phyloP scores from a whole-genome alignment of 2,113 vertebrate species.

The Periophthalmodon schlosseri region DNA sequence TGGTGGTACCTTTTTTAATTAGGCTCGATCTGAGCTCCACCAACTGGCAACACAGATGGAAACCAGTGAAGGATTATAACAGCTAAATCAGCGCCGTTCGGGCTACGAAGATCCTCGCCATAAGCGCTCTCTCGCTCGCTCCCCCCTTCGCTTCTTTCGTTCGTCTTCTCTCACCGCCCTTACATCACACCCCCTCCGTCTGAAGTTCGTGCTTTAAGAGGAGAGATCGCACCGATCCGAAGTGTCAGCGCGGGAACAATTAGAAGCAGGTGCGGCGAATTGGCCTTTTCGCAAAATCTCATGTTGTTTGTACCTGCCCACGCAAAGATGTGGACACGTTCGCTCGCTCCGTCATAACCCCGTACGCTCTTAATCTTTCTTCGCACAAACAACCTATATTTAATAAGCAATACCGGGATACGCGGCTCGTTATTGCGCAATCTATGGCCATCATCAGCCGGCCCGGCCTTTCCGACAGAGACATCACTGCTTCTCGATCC shows the following conservation, averaged over 20 bases:
- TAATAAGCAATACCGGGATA: conserved; percentile 13
- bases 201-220: conserved; percentile 50
- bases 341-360: conserved; percentile 20
- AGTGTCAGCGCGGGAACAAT: conserved; percentile 63
- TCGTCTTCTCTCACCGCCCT: conserved; percentile 36
- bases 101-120: conserved; percentile 43
- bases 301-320: conserved; percentile 48
- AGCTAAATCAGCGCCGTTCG: conserved; percentile 42
- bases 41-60: conserved; percentile 52
- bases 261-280: conserved; percentile 64
- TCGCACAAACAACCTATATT: background rate
- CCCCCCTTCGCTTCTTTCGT: conserved; percentile 3
- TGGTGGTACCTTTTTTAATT: conserved; percentile 26
- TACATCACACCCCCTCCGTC: conserved; percentile 37
- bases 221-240: conserved; percentile 61
- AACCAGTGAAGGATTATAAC: conserved; percentile 55
- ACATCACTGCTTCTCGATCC: conserved; percentile 64
- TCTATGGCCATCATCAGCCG: conserved; percentile 31
- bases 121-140: conserved; percentile 25
- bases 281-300: conserved; percentile 58
- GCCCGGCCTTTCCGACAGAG: conserved; percentile 50
- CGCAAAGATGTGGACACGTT: conserved; percentile 39
- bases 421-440: conserved; percentile 34
- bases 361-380: background rate
- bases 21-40: conserved; percentile 36